A percentile compares a stretch with the other conserved stretches of the same genome.
These are phyloP conservation scores for Protonemura montana DNA, from an alignment of 2,888 invertebrate species.

Conservation along the genomic window DNA sequence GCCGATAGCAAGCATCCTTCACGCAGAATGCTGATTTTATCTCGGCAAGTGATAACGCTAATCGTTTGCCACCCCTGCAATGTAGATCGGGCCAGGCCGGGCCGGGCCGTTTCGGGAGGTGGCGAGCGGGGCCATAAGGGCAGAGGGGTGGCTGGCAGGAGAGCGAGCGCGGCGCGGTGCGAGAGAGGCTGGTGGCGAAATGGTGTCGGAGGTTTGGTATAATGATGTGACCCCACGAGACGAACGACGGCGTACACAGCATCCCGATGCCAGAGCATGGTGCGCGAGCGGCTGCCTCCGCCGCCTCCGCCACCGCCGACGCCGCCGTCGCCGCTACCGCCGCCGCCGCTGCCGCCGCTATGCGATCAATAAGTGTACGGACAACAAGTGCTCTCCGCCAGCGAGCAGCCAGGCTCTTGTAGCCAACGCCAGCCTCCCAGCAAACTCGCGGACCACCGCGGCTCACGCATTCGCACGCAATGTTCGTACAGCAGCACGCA, in stretches of 20 bases:
- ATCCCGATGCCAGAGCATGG: not conserved
- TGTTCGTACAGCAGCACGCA: too few species aligned
- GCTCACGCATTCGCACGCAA: not conserved
- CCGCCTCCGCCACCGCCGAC: too few species aligned
- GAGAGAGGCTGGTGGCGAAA: conserved; percentile 16
- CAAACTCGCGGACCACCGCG: not conserved
- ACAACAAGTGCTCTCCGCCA: conserved; percentile 14
- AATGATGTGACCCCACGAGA: conserved; percentile 41
- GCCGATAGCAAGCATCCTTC: conserved; percentile 3
- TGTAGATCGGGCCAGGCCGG: not conserved
- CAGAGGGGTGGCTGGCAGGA: not conserved
- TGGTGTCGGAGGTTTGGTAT: conserved; percentile 40
- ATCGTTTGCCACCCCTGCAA: not conserved
- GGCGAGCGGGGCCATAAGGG: not conserved
- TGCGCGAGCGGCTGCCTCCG: not conserved
- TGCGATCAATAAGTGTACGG: conserved; percentile 26
- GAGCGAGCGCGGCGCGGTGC: not conserved
- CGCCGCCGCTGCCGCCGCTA: not conserved
- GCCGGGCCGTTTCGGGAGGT: not conserved
- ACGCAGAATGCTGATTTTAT: conserved; percentile 4
- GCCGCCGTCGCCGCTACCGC: not conserved
- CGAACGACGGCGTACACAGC: not conserved
- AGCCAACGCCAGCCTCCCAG: not conserved
- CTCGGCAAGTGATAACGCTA: not conserved
- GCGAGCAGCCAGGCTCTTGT: conserved; percentile 17